Percentiles rank a stretch among this genome's conserved stretches.
Conservation (phyloP, 2,888 invertebrate species). For the Oscheius sp. region DNA sequence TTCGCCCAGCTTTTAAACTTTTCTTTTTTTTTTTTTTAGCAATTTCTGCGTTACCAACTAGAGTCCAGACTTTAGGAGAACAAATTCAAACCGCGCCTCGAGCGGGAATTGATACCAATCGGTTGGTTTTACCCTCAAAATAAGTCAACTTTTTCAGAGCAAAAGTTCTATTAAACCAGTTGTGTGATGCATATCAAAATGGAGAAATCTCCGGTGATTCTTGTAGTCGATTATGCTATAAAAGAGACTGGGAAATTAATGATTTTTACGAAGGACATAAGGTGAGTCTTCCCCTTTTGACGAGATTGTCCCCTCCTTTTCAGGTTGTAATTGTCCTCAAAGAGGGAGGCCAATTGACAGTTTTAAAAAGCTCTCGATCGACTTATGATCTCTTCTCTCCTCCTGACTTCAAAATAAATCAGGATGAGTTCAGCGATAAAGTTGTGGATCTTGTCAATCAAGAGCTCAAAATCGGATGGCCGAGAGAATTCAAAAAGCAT, state of each 20-base stretch:
- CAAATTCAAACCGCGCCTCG: slow-evolving; percentile 5
- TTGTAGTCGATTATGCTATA: slow-evolving; percentile 64
- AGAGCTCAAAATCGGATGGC: slow-evolving; percentile 64
- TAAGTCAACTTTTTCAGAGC: slow-evolving; percentile 50
- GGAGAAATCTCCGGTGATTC: slow-evolving; percentile 63
- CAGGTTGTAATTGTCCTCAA: slow-evolving; percentile 56
- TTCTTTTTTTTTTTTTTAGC: slow-evolving; percentile 9
- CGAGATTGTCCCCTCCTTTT: neutral
- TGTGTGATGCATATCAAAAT: slow-evolving; percentile 57
- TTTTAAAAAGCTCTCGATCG: slow-evolving; percentile 62
- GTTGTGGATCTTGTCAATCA: slow-evolving; percentile 66
- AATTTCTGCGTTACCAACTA: slow-evolving; percentile 16
- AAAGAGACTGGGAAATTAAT: slow-evolving; percentile 57
- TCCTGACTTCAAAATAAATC: slow-evolving; percentile 42
- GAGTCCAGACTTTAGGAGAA: slow-evolving; percentile 14
- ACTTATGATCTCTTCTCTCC: slow-evolving; percentile 55
- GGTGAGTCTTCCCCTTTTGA: slow-evolving; percentile 24
- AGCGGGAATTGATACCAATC: slow-evolving; percentile 22
- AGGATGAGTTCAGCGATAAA: slow-evolving; percentile 59
- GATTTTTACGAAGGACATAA: slow-evolving; percentile 66
- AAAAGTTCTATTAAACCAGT: slow-evolving; percentile 51
- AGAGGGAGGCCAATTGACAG: slow-evolving; percentile 61
- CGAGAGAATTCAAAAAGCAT: slow-evolving; percentile 59
- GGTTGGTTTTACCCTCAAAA: slow-evolving; percentile 9
- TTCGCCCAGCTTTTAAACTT: neutral